Conservation (phyloP, 2,797 vertebrate genomes). For the Mallotus villosus region DNA sequence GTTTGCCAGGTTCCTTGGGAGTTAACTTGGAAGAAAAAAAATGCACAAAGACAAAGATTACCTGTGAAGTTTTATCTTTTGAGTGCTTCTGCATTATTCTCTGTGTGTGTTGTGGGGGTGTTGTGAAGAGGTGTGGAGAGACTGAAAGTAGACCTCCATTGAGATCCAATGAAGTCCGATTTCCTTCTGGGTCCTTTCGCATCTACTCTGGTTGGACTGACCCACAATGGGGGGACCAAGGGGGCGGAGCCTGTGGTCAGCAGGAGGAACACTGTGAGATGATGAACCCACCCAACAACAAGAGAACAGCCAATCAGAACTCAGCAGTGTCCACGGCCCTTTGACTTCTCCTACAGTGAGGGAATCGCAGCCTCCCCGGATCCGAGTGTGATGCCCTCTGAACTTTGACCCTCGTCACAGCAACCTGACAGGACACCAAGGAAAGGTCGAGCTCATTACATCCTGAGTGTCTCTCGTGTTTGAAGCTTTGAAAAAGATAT, state of each 20-base stretch:
- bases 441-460: slow-evolving; percentile 29
- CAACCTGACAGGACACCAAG: slow-evolving; percentile 17
- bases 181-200: slow-evolving; percentile 45
- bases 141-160: slow-evolving; percentile 1
- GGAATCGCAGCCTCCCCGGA: too few relatives aligned
- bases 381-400: neutral
- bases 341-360: slow-evolving; percentile 10
- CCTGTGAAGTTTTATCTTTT: slow-evolving; percentile 23
- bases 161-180: slow-evolving; percentile 38
- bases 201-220: slow-evolving; percentile 35
- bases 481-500: slow-evolving; percentile 15
- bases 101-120: too few relatives aligned
- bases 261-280: slow-evolving; percentile 2
- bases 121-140: too few relatives aligned
- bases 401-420: slow-evolving; percentile 2
- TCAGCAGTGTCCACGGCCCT: slow-evolving; percentile 16
- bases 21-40: too few relatives aligned
- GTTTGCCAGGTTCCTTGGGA: slow-evolving; percentile 14
- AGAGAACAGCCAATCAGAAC: slow-evolving; percentile 18
- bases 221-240: slow-evolving; percentile 14
- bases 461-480: neutral
- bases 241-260: neutral
- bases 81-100: slow-evolving; percentile 11
- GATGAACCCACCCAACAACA: slow-evolving; percentile 2
- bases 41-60: neutral